Conservation (phyloP, 2,888 invertebrate genomes). For the Gastrophysa polygoni region DNA sequence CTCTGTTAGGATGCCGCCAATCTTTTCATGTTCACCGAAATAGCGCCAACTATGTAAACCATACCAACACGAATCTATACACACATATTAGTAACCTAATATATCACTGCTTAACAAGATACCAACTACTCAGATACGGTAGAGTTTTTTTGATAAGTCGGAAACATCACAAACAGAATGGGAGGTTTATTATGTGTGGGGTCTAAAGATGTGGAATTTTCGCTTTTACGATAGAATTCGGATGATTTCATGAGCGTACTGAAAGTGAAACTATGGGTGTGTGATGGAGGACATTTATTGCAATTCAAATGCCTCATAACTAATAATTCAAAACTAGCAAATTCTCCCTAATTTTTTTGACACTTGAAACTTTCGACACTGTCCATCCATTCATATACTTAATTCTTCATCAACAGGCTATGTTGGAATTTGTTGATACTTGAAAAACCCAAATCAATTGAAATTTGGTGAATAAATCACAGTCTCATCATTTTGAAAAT, state of each 20-base stretch:
- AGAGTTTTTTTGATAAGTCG: conserved; percentile 29
- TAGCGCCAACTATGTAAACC: conserved; percentile 44
- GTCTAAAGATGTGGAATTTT: conserved; percentile 23
- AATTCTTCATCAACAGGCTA: too few species aligned
- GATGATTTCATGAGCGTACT: conserved; percentile 5
- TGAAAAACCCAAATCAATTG: too few species aligned
- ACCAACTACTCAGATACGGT: conserved; percentile 23
- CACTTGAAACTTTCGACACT: too few species aligned
- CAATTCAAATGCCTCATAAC: too few species aligned
- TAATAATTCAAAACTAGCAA: too few species aligned
- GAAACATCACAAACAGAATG: conserved; percentile 29
- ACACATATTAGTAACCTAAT: conserved; percentile 38
- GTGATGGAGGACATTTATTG: too few species aligned
- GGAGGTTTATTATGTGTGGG: conserved; percentile 32
- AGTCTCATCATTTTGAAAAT: too few species aligned
- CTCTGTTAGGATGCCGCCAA: conserved; percentile 43
- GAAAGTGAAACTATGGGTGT: neutral
- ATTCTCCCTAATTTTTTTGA: too few species aligned
- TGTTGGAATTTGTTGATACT: too few species aligned
- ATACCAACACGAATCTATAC: conserved; percentile 34
- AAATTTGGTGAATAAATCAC: too few species aligned
- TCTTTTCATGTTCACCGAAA: conserved; percentile 45
- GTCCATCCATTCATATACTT: too few species aligned
- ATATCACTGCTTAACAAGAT: conserved; percentile 37
- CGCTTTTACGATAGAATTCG: conserved; percentile 25